Conservation (phyloP, 2,888 invertebrate genomes). For the Choreutis nemorana region DNA sequence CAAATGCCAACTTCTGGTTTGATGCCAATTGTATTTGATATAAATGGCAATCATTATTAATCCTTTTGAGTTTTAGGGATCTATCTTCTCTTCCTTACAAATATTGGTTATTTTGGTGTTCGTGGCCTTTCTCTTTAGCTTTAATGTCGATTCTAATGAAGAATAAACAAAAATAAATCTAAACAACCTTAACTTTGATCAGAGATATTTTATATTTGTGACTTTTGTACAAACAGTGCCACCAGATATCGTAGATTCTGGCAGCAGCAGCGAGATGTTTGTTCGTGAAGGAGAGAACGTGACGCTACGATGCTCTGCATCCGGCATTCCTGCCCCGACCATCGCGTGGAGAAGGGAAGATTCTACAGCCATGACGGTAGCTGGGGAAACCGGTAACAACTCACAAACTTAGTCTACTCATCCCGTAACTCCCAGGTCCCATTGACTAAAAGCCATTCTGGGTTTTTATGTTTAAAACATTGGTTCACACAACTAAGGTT, state of each 20-base stretch:
- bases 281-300: conserved; percentile 82
- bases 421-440: no score
- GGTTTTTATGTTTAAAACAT: no score
- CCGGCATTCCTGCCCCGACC: conserved; percentile 77
- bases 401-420: no score
- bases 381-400: conserved; percentile 25
- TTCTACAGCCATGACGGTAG: conserved; percentile 56
- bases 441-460: no score
- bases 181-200: no score
- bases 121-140: conserved; percentile 9
- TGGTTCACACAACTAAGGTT: no score
- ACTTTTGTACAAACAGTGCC: conserved; percentile 62
- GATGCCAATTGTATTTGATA: conserved; percentile 7
- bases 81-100: not conserved
- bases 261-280: conserved; percentile 77
- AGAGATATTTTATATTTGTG: not conserved
- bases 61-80: not conserved
- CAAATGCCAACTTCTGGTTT: no score
- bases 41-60: no score
- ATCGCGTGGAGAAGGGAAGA: conserved; percentile 84
- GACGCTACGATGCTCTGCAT: conserved; percentile 79
- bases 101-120: conserved; percentile 5
- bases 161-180: no score
- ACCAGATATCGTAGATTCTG: conserved; percentile 77
- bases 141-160: no score